Evolutionary conservation across 53 echinoderm and acorn worm genomes (phyloP), one percentile per base, ranked within the genome.

Genomic region (Pentamera pediparva): DNA sequence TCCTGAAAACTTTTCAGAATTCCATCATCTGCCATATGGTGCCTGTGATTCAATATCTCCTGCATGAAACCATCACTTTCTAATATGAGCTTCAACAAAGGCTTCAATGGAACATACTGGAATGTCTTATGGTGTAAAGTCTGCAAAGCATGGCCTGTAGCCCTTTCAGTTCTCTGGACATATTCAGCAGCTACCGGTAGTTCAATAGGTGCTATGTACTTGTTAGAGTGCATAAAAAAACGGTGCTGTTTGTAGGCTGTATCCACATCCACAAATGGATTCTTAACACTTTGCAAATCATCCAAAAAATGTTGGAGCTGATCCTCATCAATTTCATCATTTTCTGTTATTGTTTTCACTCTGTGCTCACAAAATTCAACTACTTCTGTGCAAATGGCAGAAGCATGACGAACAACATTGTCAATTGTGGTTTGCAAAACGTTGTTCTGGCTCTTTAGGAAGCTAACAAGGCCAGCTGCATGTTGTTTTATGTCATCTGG

Each of bases 71-170:
- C 75, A 34, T 74, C 35, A 38, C 38, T 74, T 39, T 81, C 82
- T 30, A 81, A 47, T 26, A 81, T 52, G 21, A 39, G 37, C 62
- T 65, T 75, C 26, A 73, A 33, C 17, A 81, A 45, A 39, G 55
- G 62, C 39, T 74, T 75, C 64, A 75, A 53, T 54, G 82, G 82
- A 63, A 75, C 40, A 40, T 82, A 82, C 62, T 75, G 82, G 75
- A 75, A 82, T 19, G 82, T 75, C 40, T 34, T 82, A 35, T 82
- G 82, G 21, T 58, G 50, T 37, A 62, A 34, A 20, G 65, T 62
- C 38, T 82, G 75, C 36, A 51, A 37, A 58, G 65, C 82, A 75
- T 75, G 52, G 63, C 74, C 82, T 61, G 82, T 82, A 56, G 25
- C 28, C 49, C 55, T 30, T 31, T 82, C 49, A 49, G 54, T 52